phyloP scores from a whole-genome alignment of 2,888 invertebrate genomes.

The Griposia aprilina region DNA sequence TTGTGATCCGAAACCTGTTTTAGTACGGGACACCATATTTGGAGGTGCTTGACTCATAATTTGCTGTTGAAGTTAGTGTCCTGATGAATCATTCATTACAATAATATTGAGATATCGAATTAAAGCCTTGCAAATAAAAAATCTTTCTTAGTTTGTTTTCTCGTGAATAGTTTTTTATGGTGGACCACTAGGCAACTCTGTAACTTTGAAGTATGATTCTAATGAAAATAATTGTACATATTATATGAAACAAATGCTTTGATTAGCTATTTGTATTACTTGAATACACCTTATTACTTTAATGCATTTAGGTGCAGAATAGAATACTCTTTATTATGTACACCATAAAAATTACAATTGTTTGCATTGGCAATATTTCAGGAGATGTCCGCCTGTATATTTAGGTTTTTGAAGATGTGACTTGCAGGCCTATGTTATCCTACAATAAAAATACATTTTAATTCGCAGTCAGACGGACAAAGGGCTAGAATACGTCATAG shows the following conservation, averaged over 20 bases:
- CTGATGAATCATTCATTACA: conserved; percentile 43
- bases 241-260: background rate
- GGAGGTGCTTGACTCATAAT: conserved; percentile 20
- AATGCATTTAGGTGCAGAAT: no score
- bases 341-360: no score
- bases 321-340: no score
- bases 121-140: background rate
- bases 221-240: background rate
- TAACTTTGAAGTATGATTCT: background rate
- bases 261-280: background rate
- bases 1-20: conserved; percentile 37
- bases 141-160: background rate
- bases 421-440: background rate
- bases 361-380: no score
- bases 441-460: background rate
- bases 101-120: conserved; percentile 1
- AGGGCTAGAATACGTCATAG: conserved; percentile 6
- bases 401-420: background rate
- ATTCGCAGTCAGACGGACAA: background rate
- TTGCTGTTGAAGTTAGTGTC: conserved; percentile 1
- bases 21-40: background rate
- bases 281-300: no score
- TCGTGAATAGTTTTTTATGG: background rate
- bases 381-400: background rate
- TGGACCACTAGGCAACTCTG: background rate